Evolutionary conservation across 2,113 vertebrate species (phyloP), one percentile per base, ranked within the genome.

Genomic region (Excalfactoria chinensis): DNA sequence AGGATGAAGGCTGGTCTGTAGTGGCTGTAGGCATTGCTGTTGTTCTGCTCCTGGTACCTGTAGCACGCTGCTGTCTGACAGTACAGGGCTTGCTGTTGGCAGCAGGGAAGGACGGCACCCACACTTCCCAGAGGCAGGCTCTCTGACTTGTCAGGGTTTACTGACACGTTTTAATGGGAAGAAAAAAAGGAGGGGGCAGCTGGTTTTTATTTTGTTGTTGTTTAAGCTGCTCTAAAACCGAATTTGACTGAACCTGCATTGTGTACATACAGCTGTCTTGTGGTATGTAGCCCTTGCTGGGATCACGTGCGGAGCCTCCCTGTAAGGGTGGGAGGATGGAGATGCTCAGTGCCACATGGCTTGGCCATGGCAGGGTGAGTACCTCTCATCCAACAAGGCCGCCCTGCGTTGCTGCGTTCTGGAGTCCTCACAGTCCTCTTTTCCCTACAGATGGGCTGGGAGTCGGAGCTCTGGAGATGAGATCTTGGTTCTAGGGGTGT

Each of bases 291-390:
- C 13, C 0, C 13, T 69, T 70, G 55, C 78, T 89, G 94, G 81
- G 76, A 76, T 84, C 49, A 34, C 15, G 3, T 0, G 0, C 0
- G 0, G 75, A 80, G 67, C 75, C 87, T 96, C 96, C 87, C 94
- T 93, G 93, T 89, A 92, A 93, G 82, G 56, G 75, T 89, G 84
- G 93, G 93, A 92, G 53, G 89, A 77, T 83, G 75, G 56, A 88
- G 75, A 84, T 0, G 0, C 20, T 63, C 48, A 20, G 43, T 56
- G 75, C 71, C 78, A 86, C 1, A 2, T 78, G 77, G 30, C 17
- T 56, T 72, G 55, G 60, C 70, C 84, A 67, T 64, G 3, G 41
- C 48, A 74, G 60, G 58, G 35, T 56, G 55, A 94, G 82, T 64
- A 32, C 6, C 53, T 56, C 17, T 18, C 30, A 56, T 30, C 28